Percentiles rank a stretch among this genome's conserved stretches.
Evolutionary conservation across 2,113 vertebrate genomes (phyloP).

Genomic region (Dipodomys ordii): DNA sequence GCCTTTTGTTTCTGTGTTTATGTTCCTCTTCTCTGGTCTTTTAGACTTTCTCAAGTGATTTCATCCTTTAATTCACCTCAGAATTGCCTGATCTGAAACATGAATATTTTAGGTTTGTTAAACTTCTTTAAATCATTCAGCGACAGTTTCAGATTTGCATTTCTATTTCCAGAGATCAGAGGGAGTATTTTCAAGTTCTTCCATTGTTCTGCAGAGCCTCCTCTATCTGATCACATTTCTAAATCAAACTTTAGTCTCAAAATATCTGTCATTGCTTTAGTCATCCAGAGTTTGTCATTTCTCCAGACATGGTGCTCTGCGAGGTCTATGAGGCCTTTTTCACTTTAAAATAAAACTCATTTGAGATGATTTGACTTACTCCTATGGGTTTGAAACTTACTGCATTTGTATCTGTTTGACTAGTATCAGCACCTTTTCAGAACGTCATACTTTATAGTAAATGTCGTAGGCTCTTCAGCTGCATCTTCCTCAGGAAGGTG

Average conservation of each 20-base stretch:
- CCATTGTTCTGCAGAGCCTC: slow-evolving; percentile 59
- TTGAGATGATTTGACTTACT: slow-evolving; percentile 31
- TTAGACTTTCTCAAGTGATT: slow-evolving; percentile 12
- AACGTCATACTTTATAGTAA: background rate
- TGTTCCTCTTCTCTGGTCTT: slow-evolving; percentile 19
- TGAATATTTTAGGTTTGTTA: slow-evolving; percentile 64
- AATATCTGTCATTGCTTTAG: slow-evolving; percentile 60
- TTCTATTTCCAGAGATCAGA: slow-evolving; percentile 74
- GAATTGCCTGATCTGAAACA: slow-evolving; percentile 52
- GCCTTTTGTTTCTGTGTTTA: background rate
- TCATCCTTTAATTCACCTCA: slow-evolving; percentile 66
- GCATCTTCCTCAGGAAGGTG: background rate
- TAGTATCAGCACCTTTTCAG: background rate
- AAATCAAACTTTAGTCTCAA: slow-evolving; percentile 61
- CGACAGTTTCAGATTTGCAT: slow-evolving; percentile 66
- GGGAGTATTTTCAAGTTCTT: slow-evolving; percentile 55
- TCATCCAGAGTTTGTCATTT: slow-evolving; percentile 3
- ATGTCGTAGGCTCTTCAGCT: background rate
- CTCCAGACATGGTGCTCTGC: background rate
- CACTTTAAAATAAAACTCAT: slow-evolving; percentile 31
- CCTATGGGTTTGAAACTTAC: background rate
- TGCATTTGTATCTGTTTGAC: background rate
- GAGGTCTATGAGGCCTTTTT: background rate
- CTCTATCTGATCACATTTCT: slow-evolving; percentile 62
- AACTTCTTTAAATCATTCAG: slow-evolving; percentile 59